Percentiles rank a stretch among this genome's conserved stretches.
These are phyloP conservation scores for Gonocerus acuteangulatus DNA, from an alignment of 2,888 invertebrate genomes.

Conservation along the genomic window DNA sequence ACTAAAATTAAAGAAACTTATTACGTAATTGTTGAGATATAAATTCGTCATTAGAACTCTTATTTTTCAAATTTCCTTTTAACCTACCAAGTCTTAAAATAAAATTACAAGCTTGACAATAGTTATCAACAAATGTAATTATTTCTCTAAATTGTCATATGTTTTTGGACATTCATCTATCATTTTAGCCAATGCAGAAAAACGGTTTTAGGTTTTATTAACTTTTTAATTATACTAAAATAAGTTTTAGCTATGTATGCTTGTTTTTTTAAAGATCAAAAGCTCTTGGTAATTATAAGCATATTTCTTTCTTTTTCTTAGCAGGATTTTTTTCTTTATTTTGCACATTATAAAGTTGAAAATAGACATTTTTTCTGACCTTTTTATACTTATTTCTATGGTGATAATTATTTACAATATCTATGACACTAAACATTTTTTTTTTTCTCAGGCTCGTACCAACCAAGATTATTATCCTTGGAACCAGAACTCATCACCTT, in stretches of 20 bases:
- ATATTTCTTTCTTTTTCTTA: background rate
- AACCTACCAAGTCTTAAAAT: too few species aligned
- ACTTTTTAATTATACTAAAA: constrained; percentile 23
- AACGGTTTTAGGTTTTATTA: constrained; percentile 25
- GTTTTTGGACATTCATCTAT: constrained; percentile 19
- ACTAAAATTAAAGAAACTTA: too few species aligned
- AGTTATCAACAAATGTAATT: constrained; percentile 14
- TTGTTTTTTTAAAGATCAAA: constrained; percentile 24
- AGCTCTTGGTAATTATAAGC: constrained; percentile 21
- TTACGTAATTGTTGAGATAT: too few species aligned
- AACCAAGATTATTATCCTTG: constrained; percentile 30
- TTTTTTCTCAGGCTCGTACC: constrained; percentile 21
- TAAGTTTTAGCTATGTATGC: constrained; percentile 25
- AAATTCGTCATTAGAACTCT: too few species aligned
- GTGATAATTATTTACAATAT: too few species aligned
- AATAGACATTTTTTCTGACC: too few species aligned
- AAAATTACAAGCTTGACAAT: too few species aligned
- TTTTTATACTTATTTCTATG: too few species aligned
- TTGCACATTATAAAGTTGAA: too few species aligned
- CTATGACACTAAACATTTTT: too few species aligned
- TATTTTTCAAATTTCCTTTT: too few species aligned
- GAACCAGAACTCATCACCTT: constrained; percentile 31
- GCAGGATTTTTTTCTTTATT: too few species aligned
- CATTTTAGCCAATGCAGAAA: constrained; percentile 20
- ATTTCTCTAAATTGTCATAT: background rate